Percentiles rank a stretch among this genome's conserved stretches.
phyloP scores from a whole-genome alignment of 2,797 vertebrate species.

The Eulemur mongoz region DNA sequence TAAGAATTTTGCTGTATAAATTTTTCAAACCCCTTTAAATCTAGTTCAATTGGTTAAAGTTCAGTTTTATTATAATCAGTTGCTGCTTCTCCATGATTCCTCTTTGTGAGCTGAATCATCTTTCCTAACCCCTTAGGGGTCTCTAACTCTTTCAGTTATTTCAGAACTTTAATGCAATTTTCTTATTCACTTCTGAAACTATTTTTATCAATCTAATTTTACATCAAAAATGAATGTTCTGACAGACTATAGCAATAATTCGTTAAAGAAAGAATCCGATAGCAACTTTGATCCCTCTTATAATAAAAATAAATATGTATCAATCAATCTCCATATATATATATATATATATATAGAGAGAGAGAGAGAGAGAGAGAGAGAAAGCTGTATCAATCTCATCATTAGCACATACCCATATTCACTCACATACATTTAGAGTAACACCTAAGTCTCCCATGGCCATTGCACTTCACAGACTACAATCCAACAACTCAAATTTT shows the following conservation, averaged over 20 bases:
- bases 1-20: neutral
- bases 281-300: neutral
- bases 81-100: neutral
- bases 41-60: neutral
- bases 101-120: neutral
- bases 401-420: neutral
- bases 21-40: neutral
- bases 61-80: neutral
- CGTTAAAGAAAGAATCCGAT: neutral
- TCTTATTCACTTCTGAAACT: slow-evolving; percentile 2
- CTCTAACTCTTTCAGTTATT: neutral
- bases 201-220: neutral
- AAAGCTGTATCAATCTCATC: neutral
- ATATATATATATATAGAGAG: neutral
- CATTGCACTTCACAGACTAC: neutral
- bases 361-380: too few relatives aligned
- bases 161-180: slow-evolving; percentile 17
- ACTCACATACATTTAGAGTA: neutral
- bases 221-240: neutral
- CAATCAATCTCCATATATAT: too few relatives aligned
- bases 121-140: neutral
- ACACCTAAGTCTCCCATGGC: neutral
- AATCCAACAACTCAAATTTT: neutral
- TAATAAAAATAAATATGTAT: neutral
- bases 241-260: neutral